Evolutionary conservation across 1,140 invertebrate genomes (phyloP).

Genomic region (Neelides sp.): DNA sequence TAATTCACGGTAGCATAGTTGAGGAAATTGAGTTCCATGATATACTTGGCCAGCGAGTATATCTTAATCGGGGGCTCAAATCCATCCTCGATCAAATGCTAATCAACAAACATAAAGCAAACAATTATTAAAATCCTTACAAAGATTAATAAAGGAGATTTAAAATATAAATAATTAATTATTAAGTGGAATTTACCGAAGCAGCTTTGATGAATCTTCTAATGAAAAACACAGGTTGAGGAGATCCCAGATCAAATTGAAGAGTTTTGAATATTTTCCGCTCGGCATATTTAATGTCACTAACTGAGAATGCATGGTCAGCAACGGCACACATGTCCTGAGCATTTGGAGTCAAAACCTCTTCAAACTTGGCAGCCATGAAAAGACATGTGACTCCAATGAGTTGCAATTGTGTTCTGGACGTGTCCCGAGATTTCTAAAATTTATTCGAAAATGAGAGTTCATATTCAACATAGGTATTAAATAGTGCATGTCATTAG

Average conservation of each 20-base stretch:
- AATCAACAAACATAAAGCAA: background rate
- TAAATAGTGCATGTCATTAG: no score
- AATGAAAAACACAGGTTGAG: constrained; percentile 76
- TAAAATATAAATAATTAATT: constrained; percentile 12
- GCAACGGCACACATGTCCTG: constrained; percentile 84
- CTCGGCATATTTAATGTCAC: constrained; percentile 75
- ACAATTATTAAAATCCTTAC: background rate
- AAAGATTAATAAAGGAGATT: no score
- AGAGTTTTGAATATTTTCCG: constrained; percentile 57
- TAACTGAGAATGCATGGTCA: constrained; percentile 69
- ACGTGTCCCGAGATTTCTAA: no score
- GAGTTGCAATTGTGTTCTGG: constrained; percentile 63
- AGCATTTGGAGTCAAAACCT: constrained; percentile 79
- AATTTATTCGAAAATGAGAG: no score
- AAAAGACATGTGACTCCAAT: constrained; percentile 84
- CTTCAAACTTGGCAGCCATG: constrained; percentile 90
- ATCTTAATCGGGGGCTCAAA: constrained; percentile 3
- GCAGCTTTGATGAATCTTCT: constrained; percentile 65
- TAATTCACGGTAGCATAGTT: constrained; percentile 70
- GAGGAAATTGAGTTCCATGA: constrained; percentile 71
- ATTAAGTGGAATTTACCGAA: constrained; percentile 43
- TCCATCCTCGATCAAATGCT: constrained; percentile 7
- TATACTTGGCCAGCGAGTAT: constrained; percentile 82
- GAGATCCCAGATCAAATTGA: constrained; percentile 68
- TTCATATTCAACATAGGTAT: no score